Base-by-base conservation (phyloP, 2,113 vertebrate genomes). In the Pseudolaguvia tuberculata region DNA sequence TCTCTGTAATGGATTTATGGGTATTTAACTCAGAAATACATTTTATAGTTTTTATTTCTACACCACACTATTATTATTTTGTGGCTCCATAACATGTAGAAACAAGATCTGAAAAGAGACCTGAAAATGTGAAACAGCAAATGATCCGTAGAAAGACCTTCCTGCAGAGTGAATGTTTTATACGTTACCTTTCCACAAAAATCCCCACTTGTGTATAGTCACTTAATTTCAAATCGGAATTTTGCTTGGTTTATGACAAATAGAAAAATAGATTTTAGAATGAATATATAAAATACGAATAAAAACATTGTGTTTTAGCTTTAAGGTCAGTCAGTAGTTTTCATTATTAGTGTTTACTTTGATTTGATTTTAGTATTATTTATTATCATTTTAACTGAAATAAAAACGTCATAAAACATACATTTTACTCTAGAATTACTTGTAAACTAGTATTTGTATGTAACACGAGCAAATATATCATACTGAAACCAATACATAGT, bases 111-210 rank as follows among this genome's bases (percentile, higher is more conserved):
- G 55, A 67, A 42, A 57, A 47, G 39, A 67, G 35, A 25, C 21
- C 29, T 56, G 61, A 17, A 78, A 70, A 48, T 21, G 4, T 56
- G 23, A 13, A 42, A 10, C 45, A 9, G 35, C 21, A 35, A 63
- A 77, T 63, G 79, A 57, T 50, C 56, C 50, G 10, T 55, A 73
- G 73, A 55, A 72, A 72, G 20, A 72, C 25, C 25, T 31, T 80
- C n/a, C n/a, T n/a, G n/a, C n/a, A n/a, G n/a, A n/a, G n/a, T n/a
- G n/a, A n/a, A n/a, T n/a, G n/a, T n/a, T n/a, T n/a, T n/a, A n/a
- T n/a, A n/a, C n/a, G n/a, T n/a, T n/a, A n/a, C n/a, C n/a, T n/a
- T n/a, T n/a, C n/a, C n/a, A n/a, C n/a, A n/a, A n/a, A n/a, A n/a
- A n/a, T n/a, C n/a, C n/a, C n/a, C 31, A 35, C 31, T 35, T 6